Evolutionary conservation across 2,113 vertebrate genomes (phyloP).

Genomic region (Accipiter cooperii): DNA sequence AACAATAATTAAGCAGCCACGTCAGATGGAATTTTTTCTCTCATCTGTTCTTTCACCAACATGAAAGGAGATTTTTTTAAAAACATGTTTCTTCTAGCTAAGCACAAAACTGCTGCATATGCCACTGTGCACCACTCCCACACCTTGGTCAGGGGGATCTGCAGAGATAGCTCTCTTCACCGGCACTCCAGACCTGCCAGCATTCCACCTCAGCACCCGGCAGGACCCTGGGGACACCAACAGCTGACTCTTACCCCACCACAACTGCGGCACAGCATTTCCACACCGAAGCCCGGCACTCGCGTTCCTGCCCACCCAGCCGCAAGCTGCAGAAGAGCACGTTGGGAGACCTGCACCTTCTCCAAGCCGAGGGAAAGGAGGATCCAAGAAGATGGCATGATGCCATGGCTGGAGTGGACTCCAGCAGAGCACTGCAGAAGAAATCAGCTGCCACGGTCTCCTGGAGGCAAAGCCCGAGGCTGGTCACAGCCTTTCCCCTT

Average conservation of each 20-base stretch:
- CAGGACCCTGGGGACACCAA: too few relatives aligned
- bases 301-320: background rate
- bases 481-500: background rate
- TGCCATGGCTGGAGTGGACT: background rate
- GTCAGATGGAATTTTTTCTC: background rate
- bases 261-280: accelerated
- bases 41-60: background rate
- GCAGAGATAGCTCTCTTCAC: accelerated
- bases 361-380: background rate
- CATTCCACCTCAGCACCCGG: accelerated
- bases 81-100: background rate
- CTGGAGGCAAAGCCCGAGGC: background rate
- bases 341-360: accelerated
- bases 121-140: background rate
- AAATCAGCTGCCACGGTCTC: accelerated
- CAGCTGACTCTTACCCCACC: background rate
- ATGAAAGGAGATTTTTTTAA: background rate
- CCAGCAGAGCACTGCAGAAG: background rate
- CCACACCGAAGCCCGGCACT: accelerated
- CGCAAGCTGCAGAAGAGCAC: too few relatives aligned
- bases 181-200: accelerated
- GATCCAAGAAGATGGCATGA: too few relatives aligned
- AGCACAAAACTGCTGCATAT: background rate
- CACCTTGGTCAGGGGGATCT: accelerated
- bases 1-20: background rate